Evolutionary conservation across 2,888 invertebrate species (phyloP).

Genomic region (Priocnemis perturbator): DNA sequence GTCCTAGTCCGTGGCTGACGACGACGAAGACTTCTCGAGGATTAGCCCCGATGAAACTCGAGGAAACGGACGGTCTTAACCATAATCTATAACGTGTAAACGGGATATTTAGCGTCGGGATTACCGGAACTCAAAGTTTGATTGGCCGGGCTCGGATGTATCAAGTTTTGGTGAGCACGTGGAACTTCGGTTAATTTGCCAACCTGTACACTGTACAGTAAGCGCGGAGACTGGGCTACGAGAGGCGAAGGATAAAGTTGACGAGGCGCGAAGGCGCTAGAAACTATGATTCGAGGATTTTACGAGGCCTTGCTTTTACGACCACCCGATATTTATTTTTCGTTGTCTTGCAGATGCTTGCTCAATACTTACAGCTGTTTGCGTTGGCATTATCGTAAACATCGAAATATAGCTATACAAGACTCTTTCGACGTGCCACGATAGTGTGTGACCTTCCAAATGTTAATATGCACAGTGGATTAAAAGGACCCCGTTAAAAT

Average conservation of each 20-base stretch:
- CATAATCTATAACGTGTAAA: slow-evolving; percentile 65
- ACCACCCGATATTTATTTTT: too few species aligned
- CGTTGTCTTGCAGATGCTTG: too few species aligned
- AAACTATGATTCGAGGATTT: too few species aligned
- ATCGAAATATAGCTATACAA: too few species aligned
- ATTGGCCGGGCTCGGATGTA: slow-evolving; percentile 70
- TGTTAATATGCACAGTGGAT: slow-evolving; percentile 12
- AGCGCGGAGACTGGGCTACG: not conserved
- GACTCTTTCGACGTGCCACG: too few species aligned
- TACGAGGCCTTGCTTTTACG: too few species aligned
- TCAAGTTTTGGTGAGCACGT: slow-evolving; percentile 63
- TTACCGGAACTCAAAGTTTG: slow-evolving; percentile 72
- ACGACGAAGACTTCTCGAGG: slow-evolving; percentile 38
- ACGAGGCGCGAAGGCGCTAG: too few species aligned
- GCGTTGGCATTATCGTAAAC: too few species aligned
- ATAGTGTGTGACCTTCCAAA: too few species aligned
- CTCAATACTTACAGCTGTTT: too few species aligned
- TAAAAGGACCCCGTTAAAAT: slow-evolving; percentile 2
- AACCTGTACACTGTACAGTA: slow-evolving; percentile 10
- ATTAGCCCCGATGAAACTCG: slow-evolving; percentile 57
- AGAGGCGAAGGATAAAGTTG: too few species aligned
- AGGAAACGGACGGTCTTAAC: slow-evolving; percentile 56
- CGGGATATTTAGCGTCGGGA: slow-evolving; percentile 69
- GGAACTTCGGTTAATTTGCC: slow-evolving; percentile 52
- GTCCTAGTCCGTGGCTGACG: slow-evolving; percentile 27